phyloP scores from a whole-genome alignment of 2,797 vertebrate species.

The Manis pentadactyla region DNA sequence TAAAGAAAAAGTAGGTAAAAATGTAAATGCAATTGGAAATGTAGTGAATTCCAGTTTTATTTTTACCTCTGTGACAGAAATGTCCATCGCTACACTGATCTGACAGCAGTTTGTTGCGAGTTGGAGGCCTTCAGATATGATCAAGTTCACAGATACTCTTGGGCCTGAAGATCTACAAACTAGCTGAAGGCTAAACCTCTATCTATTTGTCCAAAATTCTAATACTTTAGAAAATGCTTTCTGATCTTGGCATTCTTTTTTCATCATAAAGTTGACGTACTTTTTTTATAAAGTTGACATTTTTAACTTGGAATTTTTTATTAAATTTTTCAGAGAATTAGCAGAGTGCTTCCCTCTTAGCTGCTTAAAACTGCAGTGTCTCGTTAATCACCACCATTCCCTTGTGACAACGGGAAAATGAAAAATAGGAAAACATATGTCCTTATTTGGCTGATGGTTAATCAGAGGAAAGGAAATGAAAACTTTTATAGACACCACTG shows the following conservation, averaged over 20 bases:
- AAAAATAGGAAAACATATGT: background rate
- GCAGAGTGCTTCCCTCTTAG: background rate
- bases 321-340: background rate
- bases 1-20: background rate
- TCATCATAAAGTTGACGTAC: background rate
- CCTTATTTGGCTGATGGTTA: background rate
- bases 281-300: conserved; percentile 8
- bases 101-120: background rate
- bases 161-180: background rate
- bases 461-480: background rate
- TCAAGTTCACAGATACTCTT: background rate
- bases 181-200: background rate
- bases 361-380: background rate
- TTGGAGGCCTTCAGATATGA: background rate
- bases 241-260: background rate
- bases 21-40: background rate
- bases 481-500: background rate
- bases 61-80: background rate
- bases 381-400: background rate
- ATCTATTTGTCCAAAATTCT: background rate
- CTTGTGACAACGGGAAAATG: background rate
- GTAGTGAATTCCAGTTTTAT: background rate
- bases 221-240: background rate
- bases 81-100: background rate
- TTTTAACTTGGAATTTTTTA: background rate